These are phyloP conservation scores for Gila robusta DNA, from an alignment of 2,797 vertebrate species.

Conservation along the genomic window DNA sequence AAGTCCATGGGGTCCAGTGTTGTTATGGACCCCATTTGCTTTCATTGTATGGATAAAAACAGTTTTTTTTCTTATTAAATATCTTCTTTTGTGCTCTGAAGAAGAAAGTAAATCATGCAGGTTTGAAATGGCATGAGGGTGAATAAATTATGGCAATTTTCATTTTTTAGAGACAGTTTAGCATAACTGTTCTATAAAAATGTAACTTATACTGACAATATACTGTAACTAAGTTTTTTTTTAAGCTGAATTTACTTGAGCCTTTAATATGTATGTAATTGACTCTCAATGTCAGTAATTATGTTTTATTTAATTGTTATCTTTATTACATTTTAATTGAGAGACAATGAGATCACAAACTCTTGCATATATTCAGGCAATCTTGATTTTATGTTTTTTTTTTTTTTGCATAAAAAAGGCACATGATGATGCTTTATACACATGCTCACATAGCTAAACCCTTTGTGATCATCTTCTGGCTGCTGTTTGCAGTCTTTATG, in stretches of 20 bases:
- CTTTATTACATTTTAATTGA: not conserved
- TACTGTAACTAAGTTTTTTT: not conserved
- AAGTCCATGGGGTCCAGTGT: not conserved
- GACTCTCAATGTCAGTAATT: not conserved
- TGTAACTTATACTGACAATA: not conserved
- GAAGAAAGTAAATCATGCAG: not conserved
- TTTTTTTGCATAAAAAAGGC: constrained; percentile 23
- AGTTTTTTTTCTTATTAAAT: too few species aligned
- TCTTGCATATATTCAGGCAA: not conserved
- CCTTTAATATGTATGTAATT: not conserved
- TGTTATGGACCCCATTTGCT: not conserved
- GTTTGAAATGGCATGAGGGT: not conserved
- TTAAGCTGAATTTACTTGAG: not conserved
- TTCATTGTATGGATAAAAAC: not conserved
- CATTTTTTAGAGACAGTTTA: not conserved
- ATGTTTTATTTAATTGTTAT: not conserved
- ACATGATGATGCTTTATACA: constrained; percentile 16
- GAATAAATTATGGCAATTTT: not conserved
- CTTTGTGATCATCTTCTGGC: constrained; percentile 52
- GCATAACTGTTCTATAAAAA: not conserved
- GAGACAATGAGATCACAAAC: not conserved
- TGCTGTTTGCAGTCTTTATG: constrained; percentile 55
- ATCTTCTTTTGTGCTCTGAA: not conserved
- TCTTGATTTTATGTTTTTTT: not conserved
- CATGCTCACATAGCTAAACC: constrained; percentile 34